Evolutionary conservation across 2,797 vertebrate genomes (phyloP).

Genomic region (Eutrigla gurnardus): DNA sequence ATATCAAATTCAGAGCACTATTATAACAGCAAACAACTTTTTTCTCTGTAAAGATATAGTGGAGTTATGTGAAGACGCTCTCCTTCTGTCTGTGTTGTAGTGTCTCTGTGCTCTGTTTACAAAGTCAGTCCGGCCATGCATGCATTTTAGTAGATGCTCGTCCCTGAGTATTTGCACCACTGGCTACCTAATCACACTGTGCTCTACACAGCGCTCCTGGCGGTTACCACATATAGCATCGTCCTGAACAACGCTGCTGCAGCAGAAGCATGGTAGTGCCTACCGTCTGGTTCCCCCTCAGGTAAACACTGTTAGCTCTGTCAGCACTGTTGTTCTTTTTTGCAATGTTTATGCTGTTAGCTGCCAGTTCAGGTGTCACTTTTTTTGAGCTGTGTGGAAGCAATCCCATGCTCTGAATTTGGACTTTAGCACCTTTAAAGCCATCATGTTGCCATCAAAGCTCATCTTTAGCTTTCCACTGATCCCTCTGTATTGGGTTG

Average conservation of each 20-base stretch:
- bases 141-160: neutral
- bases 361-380: neutral
- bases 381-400: neutral
- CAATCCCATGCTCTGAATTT: conserved; percentile 3
- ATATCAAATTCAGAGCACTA: neutral
- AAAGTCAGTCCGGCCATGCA: neutral
- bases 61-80: neutral
- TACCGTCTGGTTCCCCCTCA: neutral
- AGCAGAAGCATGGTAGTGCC: neutral
- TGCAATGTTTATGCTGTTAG: neutral
- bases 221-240: neutral
- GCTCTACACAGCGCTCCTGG: neutral
- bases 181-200: neutral
- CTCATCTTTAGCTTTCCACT: conserved; percentile 55
- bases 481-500: conserved; percentile 57
- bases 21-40: neutral
- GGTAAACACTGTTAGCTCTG: neutral
- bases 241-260: neutral
- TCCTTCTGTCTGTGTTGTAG: neutral
- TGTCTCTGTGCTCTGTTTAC: neutral
- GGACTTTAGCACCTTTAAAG: neutral
- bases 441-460: neutral
- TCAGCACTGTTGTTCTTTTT: neutral
- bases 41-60: neutral
- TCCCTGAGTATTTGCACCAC: neutral